Base-by-base conservation (phyloP, 2,113 vertebrate species). In the Jacana jacana region DNA sequence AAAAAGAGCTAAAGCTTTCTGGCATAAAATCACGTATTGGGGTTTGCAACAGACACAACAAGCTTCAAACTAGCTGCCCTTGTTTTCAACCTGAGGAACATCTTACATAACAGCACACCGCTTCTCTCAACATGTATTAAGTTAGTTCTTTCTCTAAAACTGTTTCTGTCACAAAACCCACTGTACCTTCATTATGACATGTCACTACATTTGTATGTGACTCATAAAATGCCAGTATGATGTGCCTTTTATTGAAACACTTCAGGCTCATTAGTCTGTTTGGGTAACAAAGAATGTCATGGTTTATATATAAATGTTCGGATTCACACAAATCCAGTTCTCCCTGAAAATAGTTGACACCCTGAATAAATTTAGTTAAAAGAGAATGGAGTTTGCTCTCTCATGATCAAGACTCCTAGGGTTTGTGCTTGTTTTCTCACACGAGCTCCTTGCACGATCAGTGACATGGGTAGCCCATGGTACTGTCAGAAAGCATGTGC, bases 191-290 rank as follows among this genome's bases (percentile, higher is more conserved):
- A 66, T 37, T 93, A 86, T 57, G 91, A 91, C 71, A 94, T 18
- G 68, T 68, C 78, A 80, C 65, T 91, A 57, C 73, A 86, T 84
- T 77, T 78, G 10, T 37, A 71, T 17, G 48, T 96, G 95, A 93
- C 94, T 97, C 96, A 95, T 51, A 84, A 88, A 86, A 81, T 30
- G 30, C 69, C 77, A 89, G 57, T 55, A 51, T 86, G 85, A 93
- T 76, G 71, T 83, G 63, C 58, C 70, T 93, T 84, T 94, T 48
- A 95, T 31, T 93, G 80, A 92, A 94, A 90, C 48, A 72, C 81
- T 94, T 93, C 91, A 96, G 80, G 57, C 64, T 91, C 94, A 88
- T 94, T 87, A 93, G 54, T 88, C 88, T 95, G 77, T 95, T 93
- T 94, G 51, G 91, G 40, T 95, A 81, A 95, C 73, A 91, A 71